Percentiles rank a stretch among this genome's conserved stretches.
Conservation (phyloP, 2,888 invertebrate species). For the Conus canariensis region DNA sequence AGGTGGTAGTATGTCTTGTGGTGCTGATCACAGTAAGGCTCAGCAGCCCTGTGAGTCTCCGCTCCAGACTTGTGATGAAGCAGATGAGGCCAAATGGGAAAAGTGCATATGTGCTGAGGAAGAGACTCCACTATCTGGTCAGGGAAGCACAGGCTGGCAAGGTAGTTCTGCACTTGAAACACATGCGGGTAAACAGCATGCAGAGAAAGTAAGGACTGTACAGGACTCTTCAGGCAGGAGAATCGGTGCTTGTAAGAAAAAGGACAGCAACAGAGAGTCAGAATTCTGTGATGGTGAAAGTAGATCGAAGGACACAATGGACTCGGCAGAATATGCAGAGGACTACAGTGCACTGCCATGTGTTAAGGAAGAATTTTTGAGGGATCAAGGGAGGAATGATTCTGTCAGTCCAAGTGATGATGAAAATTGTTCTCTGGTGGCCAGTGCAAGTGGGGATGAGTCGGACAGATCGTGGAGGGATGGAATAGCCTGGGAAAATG, state of each 20-base stretch:
- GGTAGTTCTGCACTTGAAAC: not conserved
- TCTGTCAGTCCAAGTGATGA: constrained; percentile 3
- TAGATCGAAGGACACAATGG: not conserved
- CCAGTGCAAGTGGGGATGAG: not conserved
- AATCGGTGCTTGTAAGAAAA: not conserved
- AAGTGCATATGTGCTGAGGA: not conserved
- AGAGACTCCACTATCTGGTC: not conserved
- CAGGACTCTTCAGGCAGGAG: not conserved
- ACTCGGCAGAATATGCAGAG: not conserved
- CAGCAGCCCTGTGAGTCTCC: not conserved
- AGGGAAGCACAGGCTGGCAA: not conserved
- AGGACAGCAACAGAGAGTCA: not conserved
- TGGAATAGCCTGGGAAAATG: not conserved
- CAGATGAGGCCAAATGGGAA: not conserved
- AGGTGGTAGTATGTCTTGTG: not conserved
- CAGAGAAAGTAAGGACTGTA: not conserved
- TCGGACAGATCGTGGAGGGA: not conserved
- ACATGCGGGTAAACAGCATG: not conserved
- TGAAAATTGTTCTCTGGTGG: not conserved
- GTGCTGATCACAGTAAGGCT: not conserved
- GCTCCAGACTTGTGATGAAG: not conserved
- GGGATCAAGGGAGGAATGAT: not conserved
- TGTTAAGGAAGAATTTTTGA: not conserved
- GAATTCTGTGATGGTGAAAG: not conserved
- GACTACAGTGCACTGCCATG: not conserved